Evolutionary conservation across 2,888 invertebrate genomes (phyloP).

Genomic region (Acanthoscelides obtectus): DNA sequence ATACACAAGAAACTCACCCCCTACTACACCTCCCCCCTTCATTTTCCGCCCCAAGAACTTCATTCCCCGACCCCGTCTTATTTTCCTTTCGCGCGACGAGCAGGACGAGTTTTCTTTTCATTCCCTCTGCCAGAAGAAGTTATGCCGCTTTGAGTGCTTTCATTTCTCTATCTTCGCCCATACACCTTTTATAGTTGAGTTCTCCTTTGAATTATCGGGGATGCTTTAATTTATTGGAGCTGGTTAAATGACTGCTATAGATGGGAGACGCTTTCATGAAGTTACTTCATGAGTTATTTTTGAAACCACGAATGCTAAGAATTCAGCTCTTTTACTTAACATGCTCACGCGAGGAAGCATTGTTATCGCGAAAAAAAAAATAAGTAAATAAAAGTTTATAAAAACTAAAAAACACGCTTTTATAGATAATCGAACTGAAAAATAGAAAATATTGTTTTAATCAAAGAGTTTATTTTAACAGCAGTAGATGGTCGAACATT

Average conservation of each 20-base stretch:
- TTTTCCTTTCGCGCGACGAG: background rate
- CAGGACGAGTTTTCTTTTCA: background rate
- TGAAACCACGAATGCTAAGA: too few relatives aligned
- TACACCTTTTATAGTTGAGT: background rate
- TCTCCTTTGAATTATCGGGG: background rate
- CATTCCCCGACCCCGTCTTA: background rate
- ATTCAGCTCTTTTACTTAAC: too few relatives aligned
- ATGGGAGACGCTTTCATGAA: background rate
- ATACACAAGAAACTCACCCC: background rate
- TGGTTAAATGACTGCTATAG: background rate
- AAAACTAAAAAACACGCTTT: too few relatives aligned
- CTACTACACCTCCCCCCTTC: background rate
- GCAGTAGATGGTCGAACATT: too few relatives aligned
- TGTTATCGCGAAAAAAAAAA: too few relatives aligned
- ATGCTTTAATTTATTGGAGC: background rate
- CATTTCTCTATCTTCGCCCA: background rate
- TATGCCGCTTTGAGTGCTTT: background rate
- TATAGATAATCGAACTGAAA: too few relatives aligned
- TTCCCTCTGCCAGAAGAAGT: background rate
- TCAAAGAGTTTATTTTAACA: too few relatives aligned
- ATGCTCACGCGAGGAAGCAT: too few relatives aligned
- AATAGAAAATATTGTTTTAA: too few relatives aligned
- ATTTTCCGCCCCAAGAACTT: background rate
- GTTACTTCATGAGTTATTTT: background rate
- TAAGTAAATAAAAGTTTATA: too few relatives aligned